A percentile compares a stretch with the other conserved stretches of the same genome.
phyloP scores from a whole-genome alignment of 2,797 vertebrate species.

The Lagocephalus sceleratus region DNA sequence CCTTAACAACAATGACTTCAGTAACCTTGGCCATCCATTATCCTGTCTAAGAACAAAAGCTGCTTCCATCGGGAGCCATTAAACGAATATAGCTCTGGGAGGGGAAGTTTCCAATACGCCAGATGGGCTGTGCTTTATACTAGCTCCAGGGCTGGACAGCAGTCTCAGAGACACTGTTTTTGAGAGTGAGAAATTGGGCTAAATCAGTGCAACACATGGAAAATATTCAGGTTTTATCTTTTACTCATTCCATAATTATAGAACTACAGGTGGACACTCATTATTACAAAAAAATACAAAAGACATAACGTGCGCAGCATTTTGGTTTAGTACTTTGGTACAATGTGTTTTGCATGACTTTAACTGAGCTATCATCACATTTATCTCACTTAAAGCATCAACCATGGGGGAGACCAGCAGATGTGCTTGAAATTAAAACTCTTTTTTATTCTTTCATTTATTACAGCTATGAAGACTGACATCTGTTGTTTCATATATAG shows the following conservation, averaged over 20 bases:
- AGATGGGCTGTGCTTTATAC: constrained; percentile 61
- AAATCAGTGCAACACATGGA: constrained; percentile 43
- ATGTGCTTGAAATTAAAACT: too few species aligned
- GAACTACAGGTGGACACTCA: constrained; percentile 41
- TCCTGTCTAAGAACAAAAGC: constrained; percentile 66
- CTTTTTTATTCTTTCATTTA: too few species aligned
- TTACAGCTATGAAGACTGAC: too few species aligned
- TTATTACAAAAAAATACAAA: constrained; percentile 14
- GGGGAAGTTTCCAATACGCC: constrained; percentile 59
- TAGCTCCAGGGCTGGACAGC: constrained; percentile 55
- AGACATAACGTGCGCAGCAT: constrained; percentile 1
- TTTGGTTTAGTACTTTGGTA: background rate
- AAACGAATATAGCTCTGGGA: constrained; percentile 60
- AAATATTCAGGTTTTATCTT: constrained; percentile 22
- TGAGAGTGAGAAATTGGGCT: constrained; percentile 37
- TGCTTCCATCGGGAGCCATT: constrained; percentile 67
- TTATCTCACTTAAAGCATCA: background rate
- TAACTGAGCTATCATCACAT: constrained; percentile 5
- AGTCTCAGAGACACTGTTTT: constrained; percentile 37
- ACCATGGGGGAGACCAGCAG: too few species aligned
- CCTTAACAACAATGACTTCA: constrained; percentile 61
- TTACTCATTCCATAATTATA: constrained; percentile 22
- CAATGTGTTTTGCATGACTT: constrained; percentile 1
- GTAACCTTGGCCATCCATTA: constrained; percentile 69
- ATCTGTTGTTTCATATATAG: too few species aligned